These are phyloP conservation scores for Clivina fossor DNA, from an alignment of 2,888 invertebrate genomes.

Conservation along the genomic window DNA sequence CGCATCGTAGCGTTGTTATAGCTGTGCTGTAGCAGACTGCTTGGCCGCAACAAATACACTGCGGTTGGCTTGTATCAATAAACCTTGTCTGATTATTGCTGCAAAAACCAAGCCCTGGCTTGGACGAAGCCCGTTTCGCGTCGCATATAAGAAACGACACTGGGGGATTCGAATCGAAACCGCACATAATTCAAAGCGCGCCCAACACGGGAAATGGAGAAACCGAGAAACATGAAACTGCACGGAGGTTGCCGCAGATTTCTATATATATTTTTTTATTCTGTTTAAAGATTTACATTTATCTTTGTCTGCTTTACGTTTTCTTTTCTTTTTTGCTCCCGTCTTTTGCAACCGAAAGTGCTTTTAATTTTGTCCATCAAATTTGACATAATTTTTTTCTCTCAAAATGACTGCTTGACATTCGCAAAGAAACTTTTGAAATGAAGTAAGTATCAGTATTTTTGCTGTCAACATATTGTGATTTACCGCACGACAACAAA, in stretches of 20 bases:
- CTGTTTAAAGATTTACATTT: slow-evolving; percentile 21
- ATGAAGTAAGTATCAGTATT: slow-evolving; percentile 15
- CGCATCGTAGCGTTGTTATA: too few species aligned
- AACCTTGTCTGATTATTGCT: slow-evolving; percentile 27
- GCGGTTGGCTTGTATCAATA: slow-evolving; percentile 30
- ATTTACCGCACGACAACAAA: slow-evolving; percentile 24
- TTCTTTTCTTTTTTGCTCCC: slow-evolving; percentile 9
- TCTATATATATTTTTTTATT: too few species aligned
- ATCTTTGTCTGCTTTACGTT: slow-evolving; percentile 11
- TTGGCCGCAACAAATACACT: slow-evolving; percentile 21
- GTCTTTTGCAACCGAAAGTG: slow-evolving; percentile 8
- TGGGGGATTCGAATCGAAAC: slow-evolving; percentile 29
- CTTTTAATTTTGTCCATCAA: slow-evolving; percentile 24
- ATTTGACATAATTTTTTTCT: slow-evolving; percentile 18
- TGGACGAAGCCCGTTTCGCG: slow-evolving; percentile 3
- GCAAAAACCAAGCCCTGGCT: slow-evolving; percentile 14
- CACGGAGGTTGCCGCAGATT: slow-evolving; percentile 19
- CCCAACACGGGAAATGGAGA: slow-evolving; percentile 13
- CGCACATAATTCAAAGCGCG: slow-evolving; percentile 31
- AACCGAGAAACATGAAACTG: too few species aligned
- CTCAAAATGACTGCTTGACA: slow-evolving; percentile 22
- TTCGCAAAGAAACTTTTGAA: slow-evolving; percentile 17
- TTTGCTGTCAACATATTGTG: slow-evolving; percentile 23
- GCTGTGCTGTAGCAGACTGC: too few species aligned
- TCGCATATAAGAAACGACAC: slow-evolving; percentile 27